These are phyloP conservation scores for Notiomystis cincta DNA, from an alignment of 2,113 vertebrate genomes.

Conservation along the genomic window DNA sequence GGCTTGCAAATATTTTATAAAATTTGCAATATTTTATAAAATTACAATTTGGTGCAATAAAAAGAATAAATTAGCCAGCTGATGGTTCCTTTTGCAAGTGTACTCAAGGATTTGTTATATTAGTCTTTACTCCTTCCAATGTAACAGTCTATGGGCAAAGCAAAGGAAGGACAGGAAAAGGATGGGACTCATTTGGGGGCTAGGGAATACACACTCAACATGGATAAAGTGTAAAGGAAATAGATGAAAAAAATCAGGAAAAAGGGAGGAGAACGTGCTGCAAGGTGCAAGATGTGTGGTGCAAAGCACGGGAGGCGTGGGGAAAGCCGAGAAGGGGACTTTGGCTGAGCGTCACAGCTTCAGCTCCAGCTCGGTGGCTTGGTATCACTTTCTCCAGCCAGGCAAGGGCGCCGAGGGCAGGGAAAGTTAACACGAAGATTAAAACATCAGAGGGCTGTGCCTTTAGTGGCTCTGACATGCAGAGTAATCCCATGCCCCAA, in stretches of 20 bases:
- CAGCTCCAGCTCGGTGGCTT: background rate
- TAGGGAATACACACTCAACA: background rate
- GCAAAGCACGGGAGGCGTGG: rapidly evolving
- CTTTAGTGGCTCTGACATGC: conserved; percentile 71
- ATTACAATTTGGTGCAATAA: conserved; percentile 54
- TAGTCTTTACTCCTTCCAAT: background rate
- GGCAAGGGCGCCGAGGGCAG: conserved; percentile 57
- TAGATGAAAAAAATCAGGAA: background rate
- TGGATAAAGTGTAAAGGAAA: background rate
- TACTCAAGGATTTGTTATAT: background rate
- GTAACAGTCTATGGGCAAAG: background rate
- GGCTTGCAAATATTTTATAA: conserved; percentile 66
- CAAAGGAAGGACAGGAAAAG: background rate
- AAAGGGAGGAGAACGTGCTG: background rate
- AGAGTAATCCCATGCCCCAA: conserved; percentile 71
- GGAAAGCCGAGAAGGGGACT: background rate
- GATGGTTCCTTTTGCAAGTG: conserved; percentile 40
- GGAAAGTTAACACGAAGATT: conserved; percentile 70
- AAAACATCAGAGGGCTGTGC: conserved; percentile 73
- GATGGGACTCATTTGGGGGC: background rate
- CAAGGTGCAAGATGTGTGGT: background rate
- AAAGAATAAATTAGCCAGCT: conserved; percentile 49
- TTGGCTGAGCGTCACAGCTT: background rate
- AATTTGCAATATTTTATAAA: conserved; percentile 67
- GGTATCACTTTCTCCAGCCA: conserved; percentile 59